Evolutionary conservation across 2,113 vertebrate species (phyloP).

Genomic region (Vulpes ferrilata): DNA sequence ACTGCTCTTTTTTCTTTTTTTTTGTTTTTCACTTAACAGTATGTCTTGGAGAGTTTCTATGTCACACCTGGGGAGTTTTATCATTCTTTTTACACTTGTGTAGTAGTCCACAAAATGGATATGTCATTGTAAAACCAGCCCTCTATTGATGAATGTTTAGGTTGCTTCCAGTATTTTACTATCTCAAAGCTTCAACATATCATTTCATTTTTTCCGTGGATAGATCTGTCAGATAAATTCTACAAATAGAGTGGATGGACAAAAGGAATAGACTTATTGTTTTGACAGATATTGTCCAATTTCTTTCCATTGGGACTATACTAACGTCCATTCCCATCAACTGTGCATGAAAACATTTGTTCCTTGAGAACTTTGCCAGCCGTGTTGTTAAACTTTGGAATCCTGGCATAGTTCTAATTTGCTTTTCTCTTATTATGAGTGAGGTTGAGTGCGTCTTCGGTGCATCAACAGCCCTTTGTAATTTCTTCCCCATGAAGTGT

Average conservation of each 20-base stretch:
- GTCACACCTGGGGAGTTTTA: not conserved
- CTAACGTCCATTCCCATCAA: not conserved
- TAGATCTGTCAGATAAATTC: not conserved
- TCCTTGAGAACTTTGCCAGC: not conserved
- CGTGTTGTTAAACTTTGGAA: not conserved
- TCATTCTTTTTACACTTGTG: not conserved
- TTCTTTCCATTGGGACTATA: not conserved
- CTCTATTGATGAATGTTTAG: not conserved
- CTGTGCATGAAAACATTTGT: not conserved
- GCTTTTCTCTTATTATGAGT: not conserved
- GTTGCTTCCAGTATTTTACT: not conserved
- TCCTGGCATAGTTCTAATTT: not conserved
- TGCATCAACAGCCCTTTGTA: not conserved
- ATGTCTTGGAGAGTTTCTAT: not conserved
- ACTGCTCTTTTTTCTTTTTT: not conserved
- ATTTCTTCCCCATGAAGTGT: not conserved
- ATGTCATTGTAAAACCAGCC: not conserved
- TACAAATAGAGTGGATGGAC: not conserved
- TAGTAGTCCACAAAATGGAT: not conserved
- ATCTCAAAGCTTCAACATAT: not conserved
- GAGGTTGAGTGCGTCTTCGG: not conserved
- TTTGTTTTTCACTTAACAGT: not conserved
- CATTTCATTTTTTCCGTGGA: not conserved
- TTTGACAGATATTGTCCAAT: not conserved
- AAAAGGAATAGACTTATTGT: not conserved